These are phyloP conservation scores for Ficedula albicollis DNA, from an alignment of 2,797 vertebrate genomes.

Conservation along the genomic window DNA sequence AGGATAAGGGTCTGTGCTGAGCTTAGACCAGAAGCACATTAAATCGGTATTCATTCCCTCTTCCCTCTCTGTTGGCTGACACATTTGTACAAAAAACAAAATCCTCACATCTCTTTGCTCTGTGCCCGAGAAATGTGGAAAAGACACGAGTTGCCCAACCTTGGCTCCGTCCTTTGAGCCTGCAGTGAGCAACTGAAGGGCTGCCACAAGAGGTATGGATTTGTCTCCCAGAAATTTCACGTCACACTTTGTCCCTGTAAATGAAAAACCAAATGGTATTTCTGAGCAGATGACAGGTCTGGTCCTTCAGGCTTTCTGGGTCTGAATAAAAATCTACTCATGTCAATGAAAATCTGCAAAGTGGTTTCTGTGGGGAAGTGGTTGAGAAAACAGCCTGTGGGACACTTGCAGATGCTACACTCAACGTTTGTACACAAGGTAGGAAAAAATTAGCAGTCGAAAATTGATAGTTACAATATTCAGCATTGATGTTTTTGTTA, in stretches of 20 bases:
- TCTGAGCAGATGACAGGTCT: slow-evolving; percentile 12
- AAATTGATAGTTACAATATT: neutral
- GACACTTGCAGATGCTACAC: neutral
- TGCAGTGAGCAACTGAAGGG: neutral
- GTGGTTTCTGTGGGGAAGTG: neutral
- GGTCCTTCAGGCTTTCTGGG: slow-evolving; percentile 24
- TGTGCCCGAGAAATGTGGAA: neutral
- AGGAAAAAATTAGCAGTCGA: neutral
- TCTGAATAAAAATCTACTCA: neutral
- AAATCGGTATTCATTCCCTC: neutral
- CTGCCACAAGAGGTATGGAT: neutral
- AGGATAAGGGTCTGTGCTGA: neutral
- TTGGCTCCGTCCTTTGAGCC: neutral
- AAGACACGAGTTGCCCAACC: neutral
- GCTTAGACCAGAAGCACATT: neutral
- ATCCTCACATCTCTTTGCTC: neutral
- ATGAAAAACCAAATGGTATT: neutral
- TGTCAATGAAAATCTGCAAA: neutral
- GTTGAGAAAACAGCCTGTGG: neutral
- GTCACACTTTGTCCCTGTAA: slow-evolving; percentile 3
- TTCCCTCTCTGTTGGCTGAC: neutral
- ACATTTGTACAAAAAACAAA: slow-evolving; percentile 5
- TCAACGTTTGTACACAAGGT: neutral
- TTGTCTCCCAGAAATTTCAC: neutral
- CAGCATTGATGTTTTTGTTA: neutral